These are phyloP conservation scores for Ceratitis capitata DNA, from an alignment of 1,140 invertebrate genomes.

Conservation along the genomic window DNA sequence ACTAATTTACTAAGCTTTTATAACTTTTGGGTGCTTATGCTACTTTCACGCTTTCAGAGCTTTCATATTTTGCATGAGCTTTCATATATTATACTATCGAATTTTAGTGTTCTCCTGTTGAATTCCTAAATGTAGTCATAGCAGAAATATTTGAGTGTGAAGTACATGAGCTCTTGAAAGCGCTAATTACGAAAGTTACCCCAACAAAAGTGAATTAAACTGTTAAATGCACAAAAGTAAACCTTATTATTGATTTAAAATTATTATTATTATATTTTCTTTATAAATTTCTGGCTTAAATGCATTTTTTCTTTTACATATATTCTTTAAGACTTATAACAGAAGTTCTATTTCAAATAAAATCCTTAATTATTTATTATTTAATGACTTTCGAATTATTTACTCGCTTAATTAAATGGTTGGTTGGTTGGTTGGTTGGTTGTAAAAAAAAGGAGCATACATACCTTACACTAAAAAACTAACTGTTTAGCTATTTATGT, in stretches of 20 bases:
- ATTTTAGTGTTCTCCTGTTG: too few relatives aligned
- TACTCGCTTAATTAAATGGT: not conserved
- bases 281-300: not conserved
- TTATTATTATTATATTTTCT: not conserved
- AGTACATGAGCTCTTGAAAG: too few relatives aligned
- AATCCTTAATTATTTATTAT: not conserved
- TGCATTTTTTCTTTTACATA: not conserved
- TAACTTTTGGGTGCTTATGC: too few relatives aligned
- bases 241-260: not conserved
- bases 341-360: not conserved
- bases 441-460: constrained; percentile 17
- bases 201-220: too few relatives aligned
- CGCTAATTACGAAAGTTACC: too few relatives aligned
- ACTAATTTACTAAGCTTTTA: too few relatives aligned
- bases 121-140: too few relatives aligned
- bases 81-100: not conserved
- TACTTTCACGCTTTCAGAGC: not conserved
- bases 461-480: constrained; percentile 24
- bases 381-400: not conserved
- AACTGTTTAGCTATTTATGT: not conserved
- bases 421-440: too few relatives aligned
- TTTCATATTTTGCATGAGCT: not conserved
- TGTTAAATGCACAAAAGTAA: too few relatives aligned
- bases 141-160: too few relatives aligned
- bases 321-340: not conserved